A percentile compares a stretch with the other conserved stretches of the same genome.
These are phyloP conservation scores for Archips crataeganus DNA, from an alignment of 2,888 invertebrate genomes.

Conservation along the genomic window DNA sequence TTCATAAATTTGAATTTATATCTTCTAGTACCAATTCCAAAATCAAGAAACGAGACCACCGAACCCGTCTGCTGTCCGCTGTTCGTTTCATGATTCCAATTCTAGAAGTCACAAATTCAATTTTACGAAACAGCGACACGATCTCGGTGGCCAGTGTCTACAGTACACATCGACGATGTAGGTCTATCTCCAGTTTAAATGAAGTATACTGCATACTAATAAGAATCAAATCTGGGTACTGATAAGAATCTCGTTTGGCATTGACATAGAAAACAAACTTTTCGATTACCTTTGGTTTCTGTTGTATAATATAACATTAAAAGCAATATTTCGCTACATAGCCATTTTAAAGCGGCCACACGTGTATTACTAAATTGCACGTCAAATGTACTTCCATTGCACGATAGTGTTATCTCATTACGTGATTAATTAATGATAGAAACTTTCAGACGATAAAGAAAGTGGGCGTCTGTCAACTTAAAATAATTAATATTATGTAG, in stretches of 20 bases:
- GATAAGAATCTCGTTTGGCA: neutral
- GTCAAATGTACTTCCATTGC: neutral
- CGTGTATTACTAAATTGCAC: neutral
- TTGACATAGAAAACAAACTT: neutral
- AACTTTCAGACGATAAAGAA: constrained; percentile 16
- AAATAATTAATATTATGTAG: neutral
- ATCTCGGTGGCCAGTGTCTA: no score
- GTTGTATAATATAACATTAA: neutral
- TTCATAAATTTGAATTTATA: no score
- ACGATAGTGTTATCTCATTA: constrained; percentile 8
- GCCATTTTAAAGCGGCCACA: neutral
- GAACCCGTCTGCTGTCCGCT: no score
- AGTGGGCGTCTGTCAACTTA: constrained; percentile 16
- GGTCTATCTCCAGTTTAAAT: no score
- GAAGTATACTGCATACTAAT: no score
- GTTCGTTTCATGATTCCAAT: no score
- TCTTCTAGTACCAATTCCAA: no score
- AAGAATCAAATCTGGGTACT: no score
- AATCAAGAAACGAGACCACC: no score
- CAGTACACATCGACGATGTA: no score
- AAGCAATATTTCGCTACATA: neutral
- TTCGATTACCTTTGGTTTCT: neutral
- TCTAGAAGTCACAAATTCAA: no score
- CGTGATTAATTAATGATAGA: neutral
- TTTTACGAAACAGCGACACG: no score